Conservation (phyloP, 2,113 vertebrate species). For the Panthera uncia region DNA sequence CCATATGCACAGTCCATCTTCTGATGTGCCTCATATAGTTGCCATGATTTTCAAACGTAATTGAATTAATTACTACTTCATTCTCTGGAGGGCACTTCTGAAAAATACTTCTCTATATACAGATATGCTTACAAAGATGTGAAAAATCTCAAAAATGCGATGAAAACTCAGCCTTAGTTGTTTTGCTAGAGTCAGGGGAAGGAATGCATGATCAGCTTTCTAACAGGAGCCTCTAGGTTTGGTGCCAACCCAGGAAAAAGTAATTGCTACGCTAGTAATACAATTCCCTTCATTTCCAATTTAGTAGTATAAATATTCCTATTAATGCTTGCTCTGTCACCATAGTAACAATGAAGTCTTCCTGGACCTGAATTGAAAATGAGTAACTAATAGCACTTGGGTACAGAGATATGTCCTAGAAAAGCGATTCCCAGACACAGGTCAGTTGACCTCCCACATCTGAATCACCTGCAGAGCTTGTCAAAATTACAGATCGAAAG, state of each 20-base stretch:
- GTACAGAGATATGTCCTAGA: background rate
- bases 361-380: conserved; percentile 67
- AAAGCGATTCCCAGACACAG: conserved; percentile 51
- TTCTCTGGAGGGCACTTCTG: background rate
- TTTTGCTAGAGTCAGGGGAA: conserved; percentile 18
- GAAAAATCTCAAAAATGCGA: conserved; percentile 63
- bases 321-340: conserved; percentile 64
- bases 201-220: conserved; percentile 35
- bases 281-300: conserved; percentile 58
- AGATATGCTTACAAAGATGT: conserved; percentile 38
- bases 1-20: background rate
- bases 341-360: conserved; percentile 72
- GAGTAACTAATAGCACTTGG: conserved; percentile 52
- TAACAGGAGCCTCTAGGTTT: conserved; percentile 62
- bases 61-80: conserved; percentile 41
- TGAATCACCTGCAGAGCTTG: conserved; percentile 18
- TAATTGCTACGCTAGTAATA: conserved; percentile 10
- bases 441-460: conserved; percentile 36
- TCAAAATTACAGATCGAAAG: conserved; percentile 42
- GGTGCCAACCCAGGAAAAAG: conserved; percentile 40
- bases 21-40: conserved; percentile 12
- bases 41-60: conserved; percentile 60
- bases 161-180: conserved; percentile 5
- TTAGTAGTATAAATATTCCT: conserved; percentile 72
- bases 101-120: conserved; percentile 42